These are phyloP conservation scores for Muscicapa comitata DNA, from an alignment of 2,797 vertebrate genomes.

Conservation along the genomic window DNA sequence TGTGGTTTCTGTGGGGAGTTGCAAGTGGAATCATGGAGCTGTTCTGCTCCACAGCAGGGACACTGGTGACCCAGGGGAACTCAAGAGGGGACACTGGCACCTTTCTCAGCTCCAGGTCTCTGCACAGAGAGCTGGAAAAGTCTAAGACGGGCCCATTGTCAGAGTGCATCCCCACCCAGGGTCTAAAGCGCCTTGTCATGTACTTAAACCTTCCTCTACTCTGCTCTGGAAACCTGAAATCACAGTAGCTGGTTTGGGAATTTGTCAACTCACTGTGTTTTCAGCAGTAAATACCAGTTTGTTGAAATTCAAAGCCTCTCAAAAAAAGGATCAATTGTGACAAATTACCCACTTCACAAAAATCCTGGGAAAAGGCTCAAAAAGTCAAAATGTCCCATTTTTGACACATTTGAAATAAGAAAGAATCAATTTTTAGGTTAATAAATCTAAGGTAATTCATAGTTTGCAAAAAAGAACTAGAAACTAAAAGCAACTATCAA, in stretches of 20 bases:
- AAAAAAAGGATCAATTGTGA: slow-evolving; percentile 38
- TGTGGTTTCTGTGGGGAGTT: background rate
- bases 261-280: background rate
- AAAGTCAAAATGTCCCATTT: slow-evolving; percentile 39
- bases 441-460: slow-evolving; percentile 47
- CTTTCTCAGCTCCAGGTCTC: background rate
- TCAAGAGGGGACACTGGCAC: background rate
- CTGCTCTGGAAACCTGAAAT: background rate
- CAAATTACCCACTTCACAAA: slow-evolving; percentile 41
- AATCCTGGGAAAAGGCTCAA: slow-evolving; percentile 20
- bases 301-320: slow-evolving; percentile 33
- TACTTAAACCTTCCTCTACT: background rate
- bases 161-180: background rate
- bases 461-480: slow-evolving; percentile 24
- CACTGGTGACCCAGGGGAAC: rapidly evolving
- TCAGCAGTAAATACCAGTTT: slow-evolving; percentile 28
- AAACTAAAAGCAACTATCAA: slow-evolving; percentile 51
- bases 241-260: background rate
- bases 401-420: slow-evolving; percentile 13
- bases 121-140: background rate
- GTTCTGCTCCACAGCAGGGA: background rate
- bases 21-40: background rate
- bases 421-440: slow-evolving; percentile 41
- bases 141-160: rapidly evolving
- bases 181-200: background rate